phyloP scores from a whole-genome alignment of 1,140 invertebrate species.

The Meloidogyne floridensis region DNA sequence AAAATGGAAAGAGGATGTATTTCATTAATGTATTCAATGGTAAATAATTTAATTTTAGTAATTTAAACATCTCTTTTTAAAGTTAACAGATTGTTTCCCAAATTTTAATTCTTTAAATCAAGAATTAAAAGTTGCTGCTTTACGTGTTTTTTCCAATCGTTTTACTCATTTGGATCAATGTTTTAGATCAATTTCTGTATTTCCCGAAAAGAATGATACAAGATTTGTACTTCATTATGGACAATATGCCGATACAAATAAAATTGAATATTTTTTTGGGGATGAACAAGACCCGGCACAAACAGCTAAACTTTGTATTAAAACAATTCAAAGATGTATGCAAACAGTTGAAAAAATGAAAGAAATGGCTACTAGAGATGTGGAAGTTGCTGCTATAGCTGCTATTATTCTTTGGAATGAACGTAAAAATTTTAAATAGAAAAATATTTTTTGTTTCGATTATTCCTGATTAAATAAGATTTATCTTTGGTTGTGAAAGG shows the following conservation, averaged over 20 bases:
- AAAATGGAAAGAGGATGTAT: constrained; percentile 56
- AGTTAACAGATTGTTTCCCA: constrained; percentile 55
- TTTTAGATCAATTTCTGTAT: constrained; percentile 33
- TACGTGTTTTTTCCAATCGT: constrained; percentile 40
- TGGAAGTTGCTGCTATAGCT: constrained; percentile 52
- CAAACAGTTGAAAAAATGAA: constrained; percentile 36
- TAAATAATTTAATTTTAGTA: constrained; percentile 17
- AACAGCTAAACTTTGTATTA: constrained; percentile 22
- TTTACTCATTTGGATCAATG: constrained; percentile 54
- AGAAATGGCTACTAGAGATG: constrained; percentile 43
- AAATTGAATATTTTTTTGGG: constrained; percentile 48
- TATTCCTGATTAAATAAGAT: too few species aligned
- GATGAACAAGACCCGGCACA: constrained; percentile 46
- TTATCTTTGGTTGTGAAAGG: too few species aligned
- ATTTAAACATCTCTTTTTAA: not conserved
- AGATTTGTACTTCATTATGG: constrained; percentile 53
- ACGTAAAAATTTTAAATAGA: constrained; percentile 22
- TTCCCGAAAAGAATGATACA: constrained; percentile 37
- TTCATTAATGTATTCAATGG: constrained; percentile 54
- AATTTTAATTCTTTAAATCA: constrained; percentile 46
- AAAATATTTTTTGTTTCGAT: not conserved
- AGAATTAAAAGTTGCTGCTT: constrained; percentile 39
- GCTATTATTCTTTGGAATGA: constrained; percentile 54
- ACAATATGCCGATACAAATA: constrained; percentile 46
- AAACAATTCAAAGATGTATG: constrained; percentile 12